Base-by-base conservation (phyloP, 2,797 vertebrate genomes). In the Melanogrammus aeglefinus region DNA sequence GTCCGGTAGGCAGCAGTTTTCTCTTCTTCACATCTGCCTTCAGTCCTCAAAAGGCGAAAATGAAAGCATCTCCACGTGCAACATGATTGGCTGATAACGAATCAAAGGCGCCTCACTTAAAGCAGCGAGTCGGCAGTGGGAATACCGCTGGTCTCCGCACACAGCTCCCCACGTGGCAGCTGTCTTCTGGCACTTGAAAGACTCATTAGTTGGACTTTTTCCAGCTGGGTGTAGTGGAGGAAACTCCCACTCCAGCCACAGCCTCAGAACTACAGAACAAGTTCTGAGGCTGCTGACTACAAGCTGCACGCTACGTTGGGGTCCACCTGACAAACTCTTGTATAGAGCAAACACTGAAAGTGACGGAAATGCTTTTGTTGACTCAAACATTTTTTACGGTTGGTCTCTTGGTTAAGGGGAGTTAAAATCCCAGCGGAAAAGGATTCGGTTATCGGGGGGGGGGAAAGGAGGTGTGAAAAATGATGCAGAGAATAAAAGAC, bases 141-240 rank as follows among this genome's bases (percentile, higher is more conserved):
- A 76, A 41, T 76, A 38, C 21, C 31, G 9, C 75, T 13, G 2
- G 44, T 2, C 35, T 63, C 63, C 47, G 14, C 16, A 51, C 47
- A 51, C 47, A 21, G 47, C 47, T 76, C 63, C 7, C 75, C 14
- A 24, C 13, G 24, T 39, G 24, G 73, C 27, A 13, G 27, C 73
- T 29, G 35, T 36, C 57, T 76, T 70, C 6, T 76, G 36, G 57
- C 63, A 74, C 39, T 44, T 29, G 38, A 74, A 74, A 66, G 36
- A 36, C 35, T 39, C 12, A 63, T 76, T 76, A 76, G 69, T 76
- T 57, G 5, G 44, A 47, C 84, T 79, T 82, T 82, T 86, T 85
- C 85, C 80, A 84, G 80, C 81, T 84, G 77, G 75, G 77, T 79
- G 73, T 78, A 51, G 4, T 21, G 4, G 74, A 76, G 78, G 79